Percentiles rank a stretch among this genome's conserved stretches.
phyloP scores from a whole-genome alignment of 2,888 invertebrate genomes.

The Sepiola atlantica region DNA sequence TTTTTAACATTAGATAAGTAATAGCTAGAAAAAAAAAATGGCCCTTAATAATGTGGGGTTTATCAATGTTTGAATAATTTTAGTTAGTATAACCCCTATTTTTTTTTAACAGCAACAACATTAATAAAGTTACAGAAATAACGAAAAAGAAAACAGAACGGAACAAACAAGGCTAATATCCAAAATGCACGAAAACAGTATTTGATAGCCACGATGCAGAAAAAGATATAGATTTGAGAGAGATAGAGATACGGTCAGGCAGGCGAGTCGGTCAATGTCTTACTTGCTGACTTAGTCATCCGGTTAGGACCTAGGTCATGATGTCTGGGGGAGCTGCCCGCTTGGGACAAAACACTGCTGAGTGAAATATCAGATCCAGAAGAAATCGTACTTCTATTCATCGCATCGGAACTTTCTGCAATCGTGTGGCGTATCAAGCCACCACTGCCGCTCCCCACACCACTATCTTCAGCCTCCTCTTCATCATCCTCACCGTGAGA shows the following conservation, averaged over 20 bases:
- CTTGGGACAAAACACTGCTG: slow-evolving; percentile 35
- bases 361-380: slow-evolving; percentile 40
- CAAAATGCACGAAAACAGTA: background rate
- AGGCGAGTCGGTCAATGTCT: background rate
- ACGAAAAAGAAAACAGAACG: background rate
- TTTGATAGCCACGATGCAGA: background rate
- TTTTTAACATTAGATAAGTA: too few species aligned
- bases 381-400: background rate
- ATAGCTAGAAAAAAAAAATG: too few species aligned
- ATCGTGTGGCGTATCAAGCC: background rate
- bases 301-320: slow-evolving; percentile 43
- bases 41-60: too few species aligned
- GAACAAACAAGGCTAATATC: too few species aligned
- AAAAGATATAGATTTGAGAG: background rate
- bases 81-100: too few species aligned
- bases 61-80: too few species aligned
- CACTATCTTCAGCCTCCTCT: slow-evolving; percentile 41
- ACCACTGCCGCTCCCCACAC: background rate
- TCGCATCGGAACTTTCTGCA: background rate
- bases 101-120: background rate
- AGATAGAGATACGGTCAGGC: background rate
- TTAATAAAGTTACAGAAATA: background rate
- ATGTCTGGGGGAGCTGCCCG: slow-evolving; percentile 39
- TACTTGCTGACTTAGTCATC: slow-evolving; percentile 46
- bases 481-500: background rate